Base-by-base conservation (phyloP, 2,797 vertebrate genomes). In the Anguilla obscura region DNA sequence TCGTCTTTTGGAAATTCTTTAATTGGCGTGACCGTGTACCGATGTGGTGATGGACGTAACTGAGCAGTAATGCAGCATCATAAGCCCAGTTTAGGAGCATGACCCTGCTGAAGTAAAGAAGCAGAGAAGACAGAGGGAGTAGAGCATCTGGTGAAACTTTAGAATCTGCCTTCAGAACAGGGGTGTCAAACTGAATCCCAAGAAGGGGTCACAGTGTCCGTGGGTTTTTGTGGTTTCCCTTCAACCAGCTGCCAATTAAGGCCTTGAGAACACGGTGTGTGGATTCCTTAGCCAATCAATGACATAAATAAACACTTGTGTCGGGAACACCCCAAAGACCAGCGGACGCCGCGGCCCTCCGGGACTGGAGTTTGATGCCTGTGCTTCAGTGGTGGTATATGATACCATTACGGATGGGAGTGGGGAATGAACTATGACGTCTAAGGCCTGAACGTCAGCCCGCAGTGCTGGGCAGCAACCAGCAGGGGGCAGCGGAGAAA, bases 401-500 rank as follows among this genome's bases (percentile, higher is more conserved):
- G 66, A 45, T 40, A 88, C 50, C 36, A 60, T 4, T 58, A 21
- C 21, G 45, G 87, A 71, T 33, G 69, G 79, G 27, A 76, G 30
- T 18, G 14, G 71, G 36, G 21, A 12, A 76, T 33, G 12, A 16
- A 0, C 10, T 16, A 9, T 16, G 12, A 21, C 45, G 74, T 79
- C 12, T 4, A 4, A 30, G 16, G 33, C 74, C 66, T 36, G 50
- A 56, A 88, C 89, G 87, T 79, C 87, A 93, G 91, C 91, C 91
- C 94, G 94, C 94, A 96, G 94, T 95, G 91, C 90, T 90, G 91
- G 92, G 91, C 90, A 92, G 91, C 92, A 63, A 91, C 95, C 96
- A 96, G 95, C 94, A 95, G 95, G 95, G 94, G 95, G 96, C 94
- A 95, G 94, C 95, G 92, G 93, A 91, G 91, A 93, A 92, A 52